Conservation (phyloP, 2,888 invertebrate genomes). For the Tetranychus piercei region DNA sequence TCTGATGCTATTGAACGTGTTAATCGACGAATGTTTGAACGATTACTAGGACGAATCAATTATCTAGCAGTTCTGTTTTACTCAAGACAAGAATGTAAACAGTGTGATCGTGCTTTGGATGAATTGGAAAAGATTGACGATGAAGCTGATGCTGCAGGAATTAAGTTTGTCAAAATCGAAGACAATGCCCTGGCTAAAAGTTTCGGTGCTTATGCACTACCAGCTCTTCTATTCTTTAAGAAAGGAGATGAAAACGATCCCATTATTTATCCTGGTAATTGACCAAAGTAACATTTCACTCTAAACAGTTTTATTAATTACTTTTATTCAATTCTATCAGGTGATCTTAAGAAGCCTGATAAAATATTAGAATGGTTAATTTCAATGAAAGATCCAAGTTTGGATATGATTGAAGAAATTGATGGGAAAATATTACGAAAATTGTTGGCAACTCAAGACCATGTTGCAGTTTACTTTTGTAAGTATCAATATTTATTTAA, state of each 20-base stretch:
- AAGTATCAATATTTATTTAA: conserved; percentile 38
- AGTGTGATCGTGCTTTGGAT: conserved; percentile 62
- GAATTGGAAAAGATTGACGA: conserved; percentile 61
- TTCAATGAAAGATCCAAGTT: conserved; percentile 75
- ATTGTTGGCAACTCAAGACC: conserved; percentile 57
- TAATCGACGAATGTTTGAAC: conserved; percentile 77
- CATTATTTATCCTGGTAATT: conserved; percentile 64
- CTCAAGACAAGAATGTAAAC: conserved; percentile 50
- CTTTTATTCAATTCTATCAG: conserved; percentile 23
- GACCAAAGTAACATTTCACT: not conserved
- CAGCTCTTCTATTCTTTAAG: conserved; percentile 74
- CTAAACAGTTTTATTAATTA: conserved; percentile 1
- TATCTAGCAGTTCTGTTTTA: conserved; percentile 83
- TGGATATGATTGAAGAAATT: conserved; percentile 69
- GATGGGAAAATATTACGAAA: conserved; percentile 58
- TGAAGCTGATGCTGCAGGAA: conserved; percentile 67
- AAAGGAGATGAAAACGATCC: conserved; percentile 61
- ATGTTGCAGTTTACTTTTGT: conserved; percentile 80
- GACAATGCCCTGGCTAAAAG: conserved; percentile 69
- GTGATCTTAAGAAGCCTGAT: conserved; percentile 32
- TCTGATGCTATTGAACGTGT: conserved; percentile 70
- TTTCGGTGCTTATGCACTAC: conserved; percentile 69
- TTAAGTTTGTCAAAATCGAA: conserved; percentile 79
- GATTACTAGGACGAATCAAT: conserved; percentile 67
- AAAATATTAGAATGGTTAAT: conserved; percentile 65